phyloP scores from a whole-genome alignment of 2,888 invertebrate genomes.

The Homarus gammarus region DNA sequence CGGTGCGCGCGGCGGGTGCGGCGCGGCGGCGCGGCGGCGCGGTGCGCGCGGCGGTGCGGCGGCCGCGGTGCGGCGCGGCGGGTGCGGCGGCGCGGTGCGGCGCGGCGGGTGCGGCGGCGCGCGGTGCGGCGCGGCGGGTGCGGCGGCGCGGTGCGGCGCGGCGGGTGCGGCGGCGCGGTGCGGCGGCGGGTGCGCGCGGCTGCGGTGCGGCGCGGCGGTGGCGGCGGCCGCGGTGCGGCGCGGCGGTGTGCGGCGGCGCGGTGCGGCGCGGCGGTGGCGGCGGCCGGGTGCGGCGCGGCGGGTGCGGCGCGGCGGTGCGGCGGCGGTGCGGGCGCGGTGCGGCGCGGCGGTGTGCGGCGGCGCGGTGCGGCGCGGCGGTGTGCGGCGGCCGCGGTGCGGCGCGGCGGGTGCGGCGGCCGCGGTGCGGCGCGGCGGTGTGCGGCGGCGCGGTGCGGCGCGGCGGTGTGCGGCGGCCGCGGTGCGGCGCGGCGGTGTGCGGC shows the following conservation, averaged over 20 bases:
- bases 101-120: too few relatives aligned
- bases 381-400: too few relatives aligned
- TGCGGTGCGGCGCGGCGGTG: not conserved
- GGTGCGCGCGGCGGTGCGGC: not conserved
- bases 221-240: not conserved
- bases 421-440: too few relatives aligned
- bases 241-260: not conserved
- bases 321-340: not conserved
- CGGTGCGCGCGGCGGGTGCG: not conserved
- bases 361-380: not conserved
- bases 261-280: too few relatives aligned
- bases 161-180: too few relatives aligned
- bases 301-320: not conserved
- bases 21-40: not conserved
- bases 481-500: too few relatives aligned
- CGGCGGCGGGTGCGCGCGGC: too few relatives aligned
- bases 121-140: not conserved
- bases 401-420: too few relatives aligned
- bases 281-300: not conserved
- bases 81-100: not conserved
- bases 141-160: too few relatives aligned
- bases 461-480: too few relatives aligned
- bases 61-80: not conserved
- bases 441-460: too few relatives aligned
- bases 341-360: not conserved